A percentile compares a stretch with the other conserved stretches of the same genome.
Evolutionary conservation across 1,140 invertebrate genomes (phyloP).

Genomic region (Euura lappo): DNA sequence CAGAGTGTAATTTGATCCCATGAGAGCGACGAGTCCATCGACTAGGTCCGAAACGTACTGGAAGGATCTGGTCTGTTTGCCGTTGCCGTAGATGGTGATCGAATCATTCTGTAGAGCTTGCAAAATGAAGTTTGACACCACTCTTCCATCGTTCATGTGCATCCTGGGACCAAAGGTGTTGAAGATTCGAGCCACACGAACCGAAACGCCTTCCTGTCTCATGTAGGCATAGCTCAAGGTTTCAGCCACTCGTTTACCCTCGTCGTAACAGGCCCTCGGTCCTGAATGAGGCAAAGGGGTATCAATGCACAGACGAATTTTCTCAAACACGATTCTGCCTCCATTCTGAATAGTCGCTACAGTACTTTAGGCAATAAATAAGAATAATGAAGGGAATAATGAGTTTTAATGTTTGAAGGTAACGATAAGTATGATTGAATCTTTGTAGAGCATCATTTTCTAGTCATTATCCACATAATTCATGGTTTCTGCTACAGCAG

Average conservation of each 20-base stretch:
- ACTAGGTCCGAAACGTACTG: conserved; percentile 98
- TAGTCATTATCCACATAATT: too few species aligned
- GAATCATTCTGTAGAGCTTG: conserved; percentile 94
- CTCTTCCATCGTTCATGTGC: conserved; percentile 98
- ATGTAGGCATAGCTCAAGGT: conserved; percentile 96
- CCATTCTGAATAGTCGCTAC: too few species aligned
- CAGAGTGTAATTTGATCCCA: conserved; percentile 92
- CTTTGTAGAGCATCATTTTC: too few species aligned
- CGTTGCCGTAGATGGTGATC: conserved; percentile 97
- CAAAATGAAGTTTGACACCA: conserved; percentile 98
- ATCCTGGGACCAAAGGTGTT: conserved; percentile 99
- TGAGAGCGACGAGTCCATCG: conserved; percentile 90
- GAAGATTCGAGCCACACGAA: conserved; percentile 97
- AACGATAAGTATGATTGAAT: too few species aligned
- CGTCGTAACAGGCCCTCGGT: conserved; percentile 97
- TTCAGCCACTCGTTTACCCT: conserved; percentile 97
- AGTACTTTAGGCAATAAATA: too few species aligned
- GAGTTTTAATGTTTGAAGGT: too few species aligned
- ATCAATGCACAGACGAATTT: not conserved
- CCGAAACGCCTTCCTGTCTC: conserved; percentile 94
- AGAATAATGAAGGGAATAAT: too few species aligned
- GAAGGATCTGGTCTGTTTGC: conserved; percentile 96
- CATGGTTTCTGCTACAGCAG: too few species aligned
- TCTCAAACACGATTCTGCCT: too few species aligned
- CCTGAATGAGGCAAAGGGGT: conserved; percentile 57